A percentile compares a stretch with the other conserved stretches of the same genome.
Conservation (phyloP, 1,140 invertebrate genomes). For the Zaprionus africanus region DNA sequence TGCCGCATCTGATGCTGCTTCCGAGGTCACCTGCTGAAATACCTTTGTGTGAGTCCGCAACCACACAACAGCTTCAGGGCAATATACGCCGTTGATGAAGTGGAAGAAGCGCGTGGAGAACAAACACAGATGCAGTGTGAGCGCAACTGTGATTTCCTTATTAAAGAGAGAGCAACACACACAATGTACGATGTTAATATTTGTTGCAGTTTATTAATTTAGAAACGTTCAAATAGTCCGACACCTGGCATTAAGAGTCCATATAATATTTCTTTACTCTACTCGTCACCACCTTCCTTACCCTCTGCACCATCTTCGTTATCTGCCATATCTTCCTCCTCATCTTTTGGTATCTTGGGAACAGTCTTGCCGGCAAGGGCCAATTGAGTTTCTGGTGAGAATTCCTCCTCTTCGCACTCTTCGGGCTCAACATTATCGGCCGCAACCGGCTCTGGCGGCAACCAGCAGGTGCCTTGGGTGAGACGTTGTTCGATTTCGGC, state of each 20-base stretch:
- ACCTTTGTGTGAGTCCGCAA: background rate
- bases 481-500: constrained; percentile 70
- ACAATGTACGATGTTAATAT: background rate
- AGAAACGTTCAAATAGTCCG: background rate
- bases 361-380: constrained; percentile 54
- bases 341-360: background rate
- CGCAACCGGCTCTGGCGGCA: constrained; percentile 58
- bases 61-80: too few species aligned
- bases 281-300: constrained; percentile 26
- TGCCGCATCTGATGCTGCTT: background rate
- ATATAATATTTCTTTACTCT: background rate
- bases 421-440: constrained; percentile 15
- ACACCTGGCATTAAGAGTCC: background rate
- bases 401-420: constrained; percentile 56
- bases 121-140: too few species aligned
- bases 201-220: background rate
- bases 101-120: too few species aligned
- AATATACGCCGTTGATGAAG: too few species aligned
- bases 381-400: constrained; percentile 36
- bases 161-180: too few species aligned
- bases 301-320: background rate
- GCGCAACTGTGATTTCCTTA: too few species aligned
- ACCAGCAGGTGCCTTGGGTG: constrained; percentile 66
- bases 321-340: background rate
- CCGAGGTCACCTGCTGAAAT: background rate